A percentile compares a stretch with the other conserved stretches of the same genome.
phyloP scores from a whole-genome alignment of 1,140 invertebrate species.

The Episyrphus balteatus region DNA sequence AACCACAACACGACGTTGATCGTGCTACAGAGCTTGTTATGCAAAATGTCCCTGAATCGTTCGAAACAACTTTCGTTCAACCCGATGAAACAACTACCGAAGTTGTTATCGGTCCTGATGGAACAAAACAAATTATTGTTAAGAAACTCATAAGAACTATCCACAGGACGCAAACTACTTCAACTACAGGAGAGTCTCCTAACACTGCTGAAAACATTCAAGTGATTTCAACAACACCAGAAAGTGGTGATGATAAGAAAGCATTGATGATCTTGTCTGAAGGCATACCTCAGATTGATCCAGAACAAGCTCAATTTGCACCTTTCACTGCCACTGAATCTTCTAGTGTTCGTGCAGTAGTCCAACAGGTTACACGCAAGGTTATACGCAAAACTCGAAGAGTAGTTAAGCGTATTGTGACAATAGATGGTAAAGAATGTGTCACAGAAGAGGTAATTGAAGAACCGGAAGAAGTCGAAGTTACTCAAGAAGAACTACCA shows the following conservation, averaged over 20 bases:
- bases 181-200: constrained; percentile 46
- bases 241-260: no score
- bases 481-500: constrained; percentile 58
- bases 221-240: constrained; percentile 22
- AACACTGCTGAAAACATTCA: constrained; percentile 48
- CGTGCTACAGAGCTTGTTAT: constrained; percentile 34
- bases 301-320: constrained; percentile 14
- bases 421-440: constrained; percentile 72
- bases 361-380: constrained; percentile 65
- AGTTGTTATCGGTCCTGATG: constrained; percentile 66
- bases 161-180: constrained; percentile 40
- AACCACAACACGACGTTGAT: constrained; percentile 22
- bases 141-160: constrained; percentile 48
- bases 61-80: constrained; percentile 64
- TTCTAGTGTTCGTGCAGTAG: constrained; percentile 61
- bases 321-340: constrained; percentile 17
- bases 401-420: constrained; percentile 59
- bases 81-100: constrained; percentile 63
- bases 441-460: constrained; percentile 70
- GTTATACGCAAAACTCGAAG: constrained; percentile 61
- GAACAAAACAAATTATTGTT: constrained; percentile 68
- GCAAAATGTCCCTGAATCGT: constrained; percentile 52
- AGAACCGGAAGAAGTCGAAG: constrained; percentile 69
- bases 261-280: constrained; percentile 25
- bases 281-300: constrained; percentile 13